Evolutionary conservation across 2,113 vertebrate species (phyloP).

Genomic region (Oreocharis arfaki): DNA sequence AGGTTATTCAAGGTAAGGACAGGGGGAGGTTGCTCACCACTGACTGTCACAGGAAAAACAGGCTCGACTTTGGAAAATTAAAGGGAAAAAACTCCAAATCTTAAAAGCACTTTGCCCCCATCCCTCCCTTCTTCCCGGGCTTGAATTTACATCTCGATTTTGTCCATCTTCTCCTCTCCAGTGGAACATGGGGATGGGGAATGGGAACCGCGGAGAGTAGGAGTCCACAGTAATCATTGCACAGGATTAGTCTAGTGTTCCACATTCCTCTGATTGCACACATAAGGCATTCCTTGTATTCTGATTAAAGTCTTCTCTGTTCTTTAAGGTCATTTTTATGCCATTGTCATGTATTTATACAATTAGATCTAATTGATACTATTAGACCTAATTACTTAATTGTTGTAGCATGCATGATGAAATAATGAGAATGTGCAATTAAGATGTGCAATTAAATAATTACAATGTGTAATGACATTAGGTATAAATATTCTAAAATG

Average conservation of each 20-base stretch:
- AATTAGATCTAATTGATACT: constrained; percentile 59
- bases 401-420: constrained; percentile 65
- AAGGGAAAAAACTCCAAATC: not conserved
- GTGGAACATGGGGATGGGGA: not conserved
- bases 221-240: not conserved
- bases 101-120: not conserved
- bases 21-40: not conserved
- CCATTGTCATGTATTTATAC: constrained; percentile 67
- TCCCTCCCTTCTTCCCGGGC: not conserved
- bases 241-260: not conserved
- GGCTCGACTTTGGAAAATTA: not conserved
- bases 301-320: not conserved
- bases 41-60: not conserved
- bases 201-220: rapidly evolving
- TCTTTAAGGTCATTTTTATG: constrained; percentile 19
- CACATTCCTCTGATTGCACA: not conserved
- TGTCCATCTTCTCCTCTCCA: not conserved
- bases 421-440: constrained; percentile 66
- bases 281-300: not conserved
- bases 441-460: constrained; percentile 71
- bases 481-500: constrained; percentile 67
- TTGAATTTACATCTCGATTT: not conserved
- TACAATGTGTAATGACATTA: constrained; percentile 65
- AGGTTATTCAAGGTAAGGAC: not conserved
- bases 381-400: constrained; percentile 74